Percentiles rank a stretch among this genome's conserved stretches.
phyloP scores from a whole-genome alignment of 2,113 vertebrate genomes.

The Festucalex cinctus region DNA sequence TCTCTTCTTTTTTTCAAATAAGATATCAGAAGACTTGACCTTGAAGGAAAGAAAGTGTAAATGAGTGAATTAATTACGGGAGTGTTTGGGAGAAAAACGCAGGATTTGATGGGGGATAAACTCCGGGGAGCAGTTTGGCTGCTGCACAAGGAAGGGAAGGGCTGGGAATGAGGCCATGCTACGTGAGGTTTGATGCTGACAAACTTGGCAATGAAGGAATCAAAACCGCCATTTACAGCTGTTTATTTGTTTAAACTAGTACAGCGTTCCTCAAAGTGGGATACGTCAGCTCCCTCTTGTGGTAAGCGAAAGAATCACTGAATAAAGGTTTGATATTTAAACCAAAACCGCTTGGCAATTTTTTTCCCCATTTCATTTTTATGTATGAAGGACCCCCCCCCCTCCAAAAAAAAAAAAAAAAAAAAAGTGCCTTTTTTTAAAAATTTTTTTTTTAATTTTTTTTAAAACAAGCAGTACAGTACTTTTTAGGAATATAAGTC shows the following conservation, averaged over 20 bases:
- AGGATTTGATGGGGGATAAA: conserved; percentile 22
- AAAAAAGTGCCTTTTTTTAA: too few species aligned
- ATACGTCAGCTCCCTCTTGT: too few species aligned
- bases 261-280: background rate
- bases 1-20: conserved; percentile 58
- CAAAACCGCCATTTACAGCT: background rate
- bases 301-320: too few species aligned
- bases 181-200: background rate
- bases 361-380: too few species aligned
- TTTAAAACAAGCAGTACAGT: too few species aligned
- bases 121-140: conserved; percentile 16
- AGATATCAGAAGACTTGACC: conserved; percentile 59
- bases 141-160: conserved; percentile 11
- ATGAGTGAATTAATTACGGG: conserved; percentile 55
- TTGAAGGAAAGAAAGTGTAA: conserved; percentile 56
- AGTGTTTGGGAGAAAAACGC: conserved; percentile 16
- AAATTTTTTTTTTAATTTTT: too few species aligned
- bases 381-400: too few species aligned
- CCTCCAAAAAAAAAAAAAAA: too few species aligned
- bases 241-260: background rate
- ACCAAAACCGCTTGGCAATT: too few species aligned
- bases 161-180: conserved; percentile 35
- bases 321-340: too few species aligned
- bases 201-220: background rate
- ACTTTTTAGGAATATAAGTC: too few species aligned